Base-by-base conservation (phyloP, 2,888 invertebrate genomes). In the Entomobrya proxima region DNA sequence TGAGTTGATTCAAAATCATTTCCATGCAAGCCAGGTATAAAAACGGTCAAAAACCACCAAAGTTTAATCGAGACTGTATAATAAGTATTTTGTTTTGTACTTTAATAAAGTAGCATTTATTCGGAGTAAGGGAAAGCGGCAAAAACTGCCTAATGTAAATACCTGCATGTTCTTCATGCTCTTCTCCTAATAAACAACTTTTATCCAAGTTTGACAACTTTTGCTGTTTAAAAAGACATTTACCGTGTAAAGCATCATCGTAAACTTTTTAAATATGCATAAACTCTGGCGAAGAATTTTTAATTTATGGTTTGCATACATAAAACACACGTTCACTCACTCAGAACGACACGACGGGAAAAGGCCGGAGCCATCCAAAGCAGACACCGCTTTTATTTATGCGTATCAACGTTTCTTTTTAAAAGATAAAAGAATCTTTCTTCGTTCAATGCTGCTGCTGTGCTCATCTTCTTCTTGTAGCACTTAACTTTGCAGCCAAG, bases 251-350 rank as follows among this genome's bases (percentile, higher is more conserved):
- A 40, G n/a, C 67, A 67, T 67, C 37, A 40, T 35, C 35, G 11
- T 55, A 55, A 55, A 55, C 55, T 67, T 67, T 13, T 40, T 15
- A 67, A 67, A 67, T 67, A 40, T 67, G 67, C 67, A 67, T 67
- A 67, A 67, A 67, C 67, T 67, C 40, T 5, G 21, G 37, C 24
- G 21, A 67, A 37, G 40, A 67, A 67, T 67, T 67, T 67, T 67
- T 37, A 67, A 40, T 67, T 67, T 67, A 40, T 40, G 40, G 35
- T 35, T 18, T 64, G 32, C 64, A 64, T 64, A 64, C 64, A 30
- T 35, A 35, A 35, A 64, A 35, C 64, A 35, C 15, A 58, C 27
- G 6, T 24, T 40, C 44, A 11, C 15, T 15, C 15, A 40, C 44
- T 40, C 15, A 11, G 9, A 40, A 7, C 44, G 7, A 40, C 1